Conservation (phyloP, 2,113 vertebrate genomes). For the Anhinga rufa region DNA sequence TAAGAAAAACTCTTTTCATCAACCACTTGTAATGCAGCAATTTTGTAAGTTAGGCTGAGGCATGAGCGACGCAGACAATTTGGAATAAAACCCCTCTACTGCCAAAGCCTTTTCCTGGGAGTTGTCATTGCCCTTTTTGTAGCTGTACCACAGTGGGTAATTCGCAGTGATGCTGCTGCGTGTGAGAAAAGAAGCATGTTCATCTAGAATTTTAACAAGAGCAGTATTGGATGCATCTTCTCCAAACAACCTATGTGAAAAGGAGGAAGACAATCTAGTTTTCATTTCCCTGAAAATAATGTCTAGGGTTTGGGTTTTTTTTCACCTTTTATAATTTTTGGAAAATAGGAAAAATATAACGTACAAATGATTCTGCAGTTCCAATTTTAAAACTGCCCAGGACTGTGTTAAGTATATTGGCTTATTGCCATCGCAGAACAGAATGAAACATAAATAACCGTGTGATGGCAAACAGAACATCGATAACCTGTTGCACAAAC, state of each 20-base stretch:
- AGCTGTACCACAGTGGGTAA: background rate
- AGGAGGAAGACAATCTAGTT: background rate
- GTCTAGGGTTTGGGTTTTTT: background rate
- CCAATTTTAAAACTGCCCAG: background rate
- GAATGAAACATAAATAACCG: background rate
- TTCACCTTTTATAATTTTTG: background rate
- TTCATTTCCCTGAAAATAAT: background rate
- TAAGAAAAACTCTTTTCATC: background rate
- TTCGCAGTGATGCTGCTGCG: background rate
- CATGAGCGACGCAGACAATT: fast-evolving
- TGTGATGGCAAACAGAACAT: background rate
- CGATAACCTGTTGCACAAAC: background rate
- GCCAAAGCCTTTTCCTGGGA: background rate
- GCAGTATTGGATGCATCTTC: background rate
- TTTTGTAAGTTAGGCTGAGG: background rate
- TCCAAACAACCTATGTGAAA: background rate
- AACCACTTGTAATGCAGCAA: background rate
- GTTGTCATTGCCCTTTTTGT: background rate
- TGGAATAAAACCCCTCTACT: background rate
- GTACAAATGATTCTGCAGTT: background rate
- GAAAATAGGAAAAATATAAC: background rate
- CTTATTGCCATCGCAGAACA: background rate
- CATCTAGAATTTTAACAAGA: background rate
- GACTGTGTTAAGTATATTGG: background rate
- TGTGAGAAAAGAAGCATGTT: background rate